Conservation (phyloP, 2,797 vertebrate species). For the Darevskia nairensis region DNA sequence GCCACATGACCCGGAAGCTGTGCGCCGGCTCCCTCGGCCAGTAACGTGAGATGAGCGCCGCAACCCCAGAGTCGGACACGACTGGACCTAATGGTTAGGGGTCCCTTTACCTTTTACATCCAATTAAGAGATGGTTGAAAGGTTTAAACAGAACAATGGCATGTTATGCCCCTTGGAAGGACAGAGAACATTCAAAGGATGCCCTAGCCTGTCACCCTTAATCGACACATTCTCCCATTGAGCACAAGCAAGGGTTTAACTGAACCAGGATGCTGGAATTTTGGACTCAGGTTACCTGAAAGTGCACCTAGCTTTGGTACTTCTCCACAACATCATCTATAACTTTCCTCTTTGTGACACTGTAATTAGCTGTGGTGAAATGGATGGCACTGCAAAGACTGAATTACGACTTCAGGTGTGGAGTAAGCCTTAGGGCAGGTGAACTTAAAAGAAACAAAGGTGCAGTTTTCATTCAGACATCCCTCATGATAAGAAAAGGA, state of each 20-base stretch:
- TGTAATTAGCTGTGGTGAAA: conserved; percentile 42
- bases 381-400: conserved; percentile 41
- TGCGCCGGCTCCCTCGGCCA: no score
- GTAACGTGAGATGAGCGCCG: no score
- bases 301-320: conserved; percentile 8
- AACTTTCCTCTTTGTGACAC: conserved; percentile 43
- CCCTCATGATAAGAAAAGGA: conserved; percentile 25
- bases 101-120: not conserved
- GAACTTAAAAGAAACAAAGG: conserved; percentile 38
- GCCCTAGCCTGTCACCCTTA: not conserved
- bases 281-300: not conserved
- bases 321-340: conserved; percentile 15
- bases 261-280: not conserved
- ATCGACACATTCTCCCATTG: not conserved
- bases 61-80: no score
- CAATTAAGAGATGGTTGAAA: conserved; percentile 13
- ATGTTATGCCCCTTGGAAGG: not conserved
- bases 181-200: not conserved
- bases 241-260: not conserved
- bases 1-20: no score
- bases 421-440: conserved; percentile 33
- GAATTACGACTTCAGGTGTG: conserved; percentile 33
- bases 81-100: no score
- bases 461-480: conserved; percentile 29
- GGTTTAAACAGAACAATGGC: not conserved